These are phyloP conservation scores for Bombus picipes DNA, from an alignment of 1,140 invertebrate genomes.

Conservation along the genomic window DNA sequence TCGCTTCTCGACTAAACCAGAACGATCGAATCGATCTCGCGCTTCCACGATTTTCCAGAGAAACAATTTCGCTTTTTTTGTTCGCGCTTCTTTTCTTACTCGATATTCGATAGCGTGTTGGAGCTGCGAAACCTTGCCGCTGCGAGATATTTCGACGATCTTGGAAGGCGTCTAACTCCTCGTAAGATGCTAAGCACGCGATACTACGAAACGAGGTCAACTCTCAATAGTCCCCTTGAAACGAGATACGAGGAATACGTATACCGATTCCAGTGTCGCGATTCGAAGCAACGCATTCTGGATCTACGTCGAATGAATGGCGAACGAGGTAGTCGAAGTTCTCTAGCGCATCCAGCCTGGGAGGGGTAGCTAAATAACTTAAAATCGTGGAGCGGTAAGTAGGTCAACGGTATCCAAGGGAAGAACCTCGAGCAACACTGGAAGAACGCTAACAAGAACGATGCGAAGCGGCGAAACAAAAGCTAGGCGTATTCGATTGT, in stretches of 20 bases:
- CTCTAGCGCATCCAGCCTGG: background rate
- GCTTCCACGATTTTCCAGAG: background rate
- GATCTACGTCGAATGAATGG: background rate
- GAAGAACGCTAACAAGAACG: background rate
- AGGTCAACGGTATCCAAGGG: background rate
- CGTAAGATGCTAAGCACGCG: constrained; percentile 4
- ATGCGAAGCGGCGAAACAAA: constrained; percentile 1
- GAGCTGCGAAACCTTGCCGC: background rate
- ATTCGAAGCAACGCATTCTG: constrained; percentile 1
- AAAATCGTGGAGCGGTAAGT: background rate
- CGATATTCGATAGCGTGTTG: no score
- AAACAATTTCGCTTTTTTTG: background rate
- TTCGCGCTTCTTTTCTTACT: background rate
- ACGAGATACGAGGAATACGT: background rate
- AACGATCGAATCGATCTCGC: background rate
- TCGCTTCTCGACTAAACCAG: background rate
- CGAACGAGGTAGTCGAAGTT: background rate
- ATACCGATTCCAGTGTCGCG: constrained; percentile 24
- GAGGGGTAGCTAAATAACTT: background rate
- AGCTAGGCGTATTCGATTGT: background rate
- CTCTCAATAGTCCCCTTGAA: constrained; percentile 33
- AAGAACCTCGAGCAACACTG: background rate
- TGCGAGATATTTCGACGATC: background rate
- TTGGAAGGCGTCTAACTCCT: background rate
- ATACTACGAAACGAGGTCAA: constrained; percentile 27